These are phyloP conservation scores for Camponotus vicinus DNA, from an alignment of 1,140 invertebrate genomes.

Conservation along the genomic window DNA sequence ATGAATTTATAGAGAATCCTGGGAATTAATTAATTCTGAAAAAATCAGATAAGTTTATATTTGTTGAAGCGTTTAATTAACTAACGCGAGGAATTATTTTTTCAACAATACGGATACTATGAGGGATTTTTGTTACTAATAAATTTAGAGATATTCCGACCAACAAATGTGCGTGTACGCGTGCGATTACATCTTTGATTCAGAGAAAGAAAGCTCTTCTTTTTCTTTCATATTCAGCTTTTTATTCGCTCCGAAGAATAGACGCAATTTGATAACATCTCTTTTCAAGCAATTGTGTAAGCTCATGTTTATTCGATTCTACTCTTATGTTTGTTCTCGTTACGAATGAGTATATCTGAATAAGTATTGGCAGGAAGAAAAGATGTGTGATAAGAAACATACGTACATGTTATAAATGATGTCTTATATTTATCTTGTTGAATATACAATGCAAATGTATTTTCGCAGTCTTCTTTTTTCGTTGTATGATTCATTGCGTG, in stretches of 20 bases:
- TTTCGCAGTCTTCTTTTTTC: neutral
- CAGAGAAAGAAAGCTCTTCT: neutral
- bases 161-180: neutral
- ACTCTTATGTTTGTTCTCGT: neutral
- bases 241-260: neutral
- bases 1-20: constrained; percentile 12
- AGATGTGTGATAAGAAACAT: neutral
- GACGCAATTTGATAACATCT: neutral
- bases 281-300: neutral
- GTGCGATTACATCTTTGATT: neutral
- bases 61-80: neutral
- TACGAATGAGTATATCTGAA: neutral
- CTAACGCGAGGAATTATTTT: neutral
- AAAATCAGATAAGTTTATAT: neutral
- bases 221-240: neutral
- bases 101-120: neutral
- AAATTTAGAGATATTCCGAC: neutral
- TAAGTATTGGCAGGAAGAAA: constrained; percentile 2
- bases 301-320: neutral
- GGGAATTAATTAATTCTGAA: neutral
- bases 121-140: neutral
- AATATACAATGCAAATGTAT: constrained; percentile 1
- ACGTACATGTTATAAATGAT: neutral
- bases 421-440: neutral
- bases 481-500: constrained; percentile 6